These are phyloP conservation scores for Galerucella nymphaeae DNA, from an alignment of 2,888 invertebrate species.

Conservation along the genomic window DNA sequence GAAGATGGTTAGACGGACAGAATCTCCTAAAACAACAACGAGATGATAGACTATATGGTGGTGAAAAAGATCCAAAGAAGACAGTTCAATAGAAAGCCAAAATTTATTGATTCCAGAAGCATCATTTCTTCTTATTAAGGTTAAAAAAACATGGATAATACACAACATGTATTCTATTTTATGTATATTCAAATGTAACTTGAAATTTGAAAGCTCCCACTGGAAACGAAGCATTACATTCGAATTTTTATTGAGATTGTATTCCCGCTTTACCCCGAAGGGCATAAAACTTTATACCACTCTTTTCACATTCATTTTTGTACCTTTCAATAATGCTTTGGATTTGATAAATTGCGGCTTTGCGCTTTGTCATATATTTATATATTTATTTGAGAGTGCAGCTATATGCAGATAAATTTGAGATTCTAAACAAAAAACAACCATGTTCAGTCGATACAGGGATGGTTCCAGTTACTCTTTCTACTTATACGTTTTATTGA, in stretches of 20 bases:
- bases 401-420: constrained; percentile 27
- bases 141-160: no score
- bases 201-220: constrained; percentile 7
- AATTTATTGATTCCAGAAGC: no score
- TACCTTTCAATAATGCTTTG: constrained; percentile 38
- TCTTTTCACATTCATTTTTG: constrained; percentile 35
- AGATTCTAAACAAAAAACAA: constrained; percentile 8
- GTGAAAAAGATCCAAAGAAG: no score
- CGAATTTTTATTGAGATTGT: constrained; percentile 35
- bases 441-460: background rate
- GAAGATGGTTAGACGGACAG: no score
- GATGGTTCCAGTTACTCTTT: background rate
- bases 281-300: constrained; percentile 34
- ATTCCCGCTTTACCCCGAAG: constrained; percentile 15
- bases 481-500: no score
- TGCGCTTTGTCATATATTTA: constrained; percentile 26
- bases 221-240: constrained; percentile 25
- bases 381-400: constrained; percentile 28
- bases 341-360: constrained; percentile 43
- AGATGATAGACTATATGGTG: no score
- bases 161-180: no score
- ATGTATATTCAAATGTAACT: constrained; percentile 12
- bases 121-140: no score
- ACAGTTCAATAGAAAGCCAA: no score
- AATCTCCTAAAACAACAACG: no score